Base-by-base conservation (phyloP, 2,888 invertebrate species). In the Amblyjoppa fuscipennis region DNA sequence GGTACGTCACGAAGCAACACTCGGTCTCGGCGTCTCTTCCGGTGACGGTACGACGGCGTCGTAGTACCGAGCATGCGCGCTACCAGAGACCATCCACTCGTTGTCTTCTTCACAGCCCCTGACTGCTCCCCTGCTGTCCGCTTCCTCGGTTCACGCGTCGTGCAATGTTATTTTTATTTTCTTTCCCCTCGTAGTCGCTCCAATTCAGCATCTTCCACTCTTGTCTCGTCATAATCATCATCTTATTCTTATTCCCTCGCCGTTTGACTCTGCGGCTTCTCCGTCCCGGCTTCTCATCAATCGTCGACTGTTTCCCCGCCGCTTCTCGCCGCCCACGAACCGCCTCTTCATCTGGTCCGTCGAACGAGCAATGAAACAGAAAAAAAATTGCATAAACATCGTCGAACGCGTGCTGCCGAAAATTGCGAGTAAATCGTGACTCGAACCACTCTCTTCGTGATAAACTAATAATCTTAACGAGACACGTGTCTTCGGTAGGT, bases 301-400 rank as follows among this genome's bases (percentile, higher is more conserved):
- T 88, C 87, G 87, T 87, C 89, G 89, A 89, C 89, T 89, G 88
- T 88, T 90, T 86, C 76, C 87, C 77, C 88, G 87, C 88, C 91
- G 88, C 85, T 89, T 89, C 88, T 89, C 88, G 89, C 88, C 89
- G 87, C 89, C 90, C 88, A 90, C 91, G 88, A 89, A 89, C 87
- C 86, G 89, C 87, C 89, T 91, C 89, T 92, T 92, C 90, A 90
- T 93, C 93, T 93, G 92, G 11, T 79, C 31, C 78, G 59, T 28
- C 20, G 64, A 90, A 91, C 49, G 74, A 61, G 85, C 77, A 89
- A 89, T 87, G 84, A 78, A 84, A 84, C 80, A 82, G 81, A 83
- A 88, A 79, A 66, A 45, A 41, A 41, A 61, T 61, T 38, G 7
- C 38, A 56, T 31, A 66, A 76, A 75, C 31, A 79, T 75, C 56